Percentiles rank a stretch among this genome's conserved stretches.
phyloP scores from a whole-genome alignment of 2,797 vertebrate species.

The Megaceryle alcyon region DNA sequence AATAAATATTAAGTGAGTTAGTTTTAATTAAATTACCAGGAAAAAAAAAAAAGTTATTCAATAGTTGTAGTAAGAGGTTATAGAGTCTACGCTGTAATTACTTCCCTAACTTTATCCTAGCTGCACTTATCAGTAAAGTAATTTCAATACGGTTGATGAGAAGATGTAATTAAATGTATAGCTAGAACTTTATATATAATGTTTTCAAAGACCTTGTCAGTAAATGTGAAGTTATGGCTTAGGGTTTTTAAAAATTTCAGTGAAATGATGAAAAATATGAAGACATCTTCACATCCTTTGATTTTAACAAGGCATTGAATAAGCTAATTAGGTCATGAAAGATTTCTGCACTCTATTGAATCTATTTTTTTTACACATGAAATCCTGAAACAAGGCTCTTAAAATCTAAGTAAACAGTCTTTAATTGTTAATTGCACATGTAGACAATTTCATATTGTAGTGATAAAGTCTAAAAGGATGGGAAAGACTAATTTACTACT shows the following conservation, averaged over 20 bases:
- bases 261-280: background rate
- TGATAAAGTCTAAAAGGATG: background rate
- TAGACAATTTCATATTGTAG: background rate
- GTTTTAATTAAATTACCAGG: constrained; percentile 49
- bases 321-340: constrained; percentile 45
- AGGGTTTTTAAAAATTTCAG: background rate
- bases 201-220: constrained; percentile 39
- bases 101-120: constrained; percentile 41
- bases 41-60: constrained; percentile 22
- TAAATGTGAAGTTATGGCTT: background rate
- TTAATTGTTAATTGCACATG: background rate
- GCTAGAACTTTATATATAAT: constrained; percentile 21
- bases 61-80: constrained; percentile 27
- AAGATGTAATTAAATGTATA: constrained; percentile 60
- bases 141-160: constrained; percentile 39
- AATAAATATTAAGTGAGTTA: constrained; percentile 38
- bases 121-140: constrained; percentile 40
- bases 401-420: background rate
- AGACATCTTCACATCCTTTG: constrained; percentile 11
- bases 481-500: background rate
- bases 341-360: background rate
- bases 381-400: background rate
- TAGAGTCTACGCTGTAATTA: constrained; percentile 42
- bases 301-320: constrained; percentile 49
- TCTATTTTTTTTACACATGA: background rate